Percentiles rank a stretch among this genome's conserved stretches.
These are phyloP conservation scores for Sabatieria punctata DNA, from an alignment of 2,888 invertebrate species.

Conservation along the genomic window DNA sequence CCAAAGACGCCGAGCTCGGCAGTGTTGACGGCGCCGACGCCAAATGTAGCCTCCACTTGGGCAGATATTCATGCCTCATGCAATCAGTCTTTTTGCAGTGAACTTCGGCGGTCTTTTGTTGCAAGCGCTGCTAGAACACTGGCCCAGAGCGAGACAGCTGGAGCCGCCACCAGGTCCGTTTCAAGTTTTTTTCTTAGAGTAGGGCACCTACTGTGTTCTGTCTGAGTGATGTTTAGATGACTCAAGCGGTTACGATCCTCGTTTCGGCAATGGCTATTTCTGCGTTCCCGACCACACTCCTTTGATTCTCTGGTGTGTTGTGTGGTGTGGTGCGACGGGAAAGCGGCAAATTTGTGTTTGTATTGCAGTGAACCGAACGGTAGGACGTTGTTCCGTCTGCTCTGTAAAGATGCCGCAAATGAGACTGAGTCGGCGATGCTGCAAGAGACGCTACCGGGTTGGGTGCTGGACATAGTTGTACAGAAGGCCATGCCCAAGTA, in stretches of 20 bases:
- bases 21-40: constrained; percentile 52
- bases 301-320: constrained; percentile 62
- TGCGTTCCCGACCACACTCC: constrained; percentile 87
- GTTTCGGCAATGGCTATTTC: constrained; percentile 49
- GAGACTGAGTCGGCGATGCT: constrained; percentile 79
- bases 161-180: constrained; percentile 9
- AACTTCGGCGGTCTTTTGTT: constrained; percentile 85
- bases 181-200: background rate
- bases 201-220: background rate
- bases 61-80: background rate
- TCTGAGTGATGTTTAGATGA: constrained; percentile 10
- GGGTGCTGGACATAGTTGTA: constrained; percentile 49
- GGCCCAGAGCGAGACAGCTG: constrained; percentile 43
- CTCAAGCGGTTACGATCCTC: constrained; percentile 12
- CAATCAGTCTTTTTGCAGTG: constrained; percentile 40
- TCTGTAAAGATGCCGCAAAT: constrained; percentile 78
- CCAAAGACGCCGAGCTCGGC: constrained; percentile 75
- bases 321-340: background rate
- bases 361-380: constrained; percentile 72
- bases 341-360: background rate
- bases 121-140: constrained; percentile 83
- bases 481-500: constrained; percentile 68
- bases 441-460: constrained; percentile 79
- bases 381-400: constrained; percentile 67
- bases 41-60: constrained; percentile 32